phyloP scores from a whole-genome alignment of 2,113 vertebrate genomes.

The Pogonocichla stellata region DNA sequence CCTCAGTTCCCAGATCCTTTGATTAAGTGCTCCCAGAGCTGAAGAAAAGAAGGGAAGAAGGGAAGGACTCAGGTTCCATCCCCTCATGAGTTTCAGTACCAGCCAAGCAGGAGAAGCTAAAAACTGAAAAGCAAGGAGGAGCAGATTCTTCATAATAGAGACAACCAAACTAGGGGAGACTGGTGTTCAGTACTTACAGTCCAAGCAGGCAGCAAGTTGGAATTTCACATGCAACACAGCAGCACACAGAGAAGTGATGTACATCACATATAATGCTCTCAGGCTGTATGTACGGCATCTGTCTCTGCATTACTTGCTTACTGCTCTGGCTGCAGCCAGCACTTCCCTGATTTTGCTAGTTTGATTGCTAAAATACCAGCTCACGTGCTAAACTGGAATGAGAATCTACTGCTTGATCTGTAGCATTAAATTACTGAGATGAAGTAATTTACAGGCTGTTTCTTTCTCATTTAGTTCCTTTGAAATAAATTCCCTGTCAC shows the following conservation, averaged over 20 bases:
- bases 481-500: conserved; percentile 9
- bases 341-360: neutral
- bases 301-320: neutral
- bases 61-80: neutral
- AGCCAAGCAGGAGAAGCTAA: neutral
- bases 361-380: neutral
- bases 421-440: neutral
- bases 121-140: neutral
- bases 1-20: neutral
- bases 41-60: neutral
- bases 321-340: neutral
- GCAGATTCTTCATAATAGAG: neutral
- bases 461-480: neutral
- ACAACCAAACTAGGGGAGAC: neutral
- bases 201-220: neutral
- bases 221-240: neutral
- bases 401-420: neutral
- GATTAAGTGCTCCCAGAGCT: neutral
- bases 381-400: neutral
- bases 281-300: neutral
- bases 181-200: neutral
- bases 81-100: neutral
- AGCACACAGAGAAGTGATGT: neutral
- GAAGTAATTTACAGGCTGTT: neutral
- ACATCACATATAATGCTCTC: neutral